These are phyloP conservation scores for Oryzaephilus surinamensis DNA, from an alignment of 1,140 invertebrate genomes.

Conservation along the genomic window DNA sequence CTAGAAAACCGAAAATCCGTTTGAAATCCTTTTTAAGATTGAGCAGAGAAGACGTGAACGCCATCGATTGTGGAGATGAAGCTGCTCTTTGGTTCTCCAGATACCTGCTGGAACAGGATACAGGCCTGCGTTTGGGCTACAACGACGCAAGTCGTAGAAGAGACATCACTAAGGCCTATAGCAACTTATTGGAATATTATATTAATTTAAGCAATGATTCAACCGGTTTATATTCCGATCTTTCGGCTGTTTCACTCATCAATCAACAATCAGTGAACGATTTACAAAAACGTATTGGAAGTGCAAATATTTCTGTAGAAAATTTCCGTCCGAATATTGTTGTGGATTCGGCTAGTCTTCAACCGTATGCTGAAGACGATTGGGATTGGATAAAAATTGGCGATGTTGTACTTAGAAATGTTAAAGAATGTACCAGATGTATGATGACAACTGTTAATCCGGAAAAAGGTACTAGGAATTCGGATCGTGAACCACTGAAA, in stretches of 20 bases:
- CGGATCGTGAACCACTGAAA: slow-evolving; percentile 43
- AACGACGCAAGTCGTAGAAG: slow-evolving; percentile 38
- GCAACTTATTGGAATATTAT: slow-evolving; percentile 21
- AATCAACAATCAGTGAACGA: slow-evolving; percentile 53
- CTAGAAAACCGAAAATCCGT: slow-evolving; percentile 3
- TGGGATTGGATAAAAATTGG: slow-evolving; percentile 63
- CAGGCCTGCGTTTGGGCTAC: slow-evolving; percentile 45
- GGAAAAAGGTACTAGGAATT: slow-evolving; percentile 40
- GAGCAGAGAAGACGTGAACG: slow-evolving; percentile 34
- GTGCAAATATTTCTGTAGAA: slow-evolving; percentile 39
- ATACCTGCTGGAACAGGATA: slow-evolving; percentile 43
- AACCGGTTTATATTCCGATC: slow-evolving; percentile 25
- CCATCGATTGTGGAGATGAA: slow-evolving; percentile 51
- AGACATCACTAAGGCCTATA: slow-evolving; percentile 21
- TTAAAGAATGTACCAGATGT: slow-evolving; percentile 55
- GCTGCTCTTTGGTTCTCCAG: slow-evolving; percentile 49
- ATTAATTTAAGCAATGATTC: slow-evolving; percentile 18
- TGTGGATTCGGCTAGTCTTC: slow-evolving; percentile 42
- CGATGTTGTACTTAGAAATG: slow-evolving; percentile 41
- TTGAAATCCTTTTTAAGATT: slow-evolving; percentile 8
- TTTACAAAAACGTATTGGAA: slow-evolving; percentile 46
- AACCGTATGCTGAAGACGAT: slow-evolving; percentile 53
- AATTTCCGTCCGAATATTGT: slow-evolving; percentile 60
- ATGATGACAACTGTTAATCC: slow-evolving; percentile 47
- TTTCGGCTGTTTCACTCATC: slow-evolving; percentile 37